Evolutionary conservation across 1,140 invertebrate genomes (phyloP), one percentile per base, ranked within the genome.

Genomic region (Saccostrea echinata): DNA sequence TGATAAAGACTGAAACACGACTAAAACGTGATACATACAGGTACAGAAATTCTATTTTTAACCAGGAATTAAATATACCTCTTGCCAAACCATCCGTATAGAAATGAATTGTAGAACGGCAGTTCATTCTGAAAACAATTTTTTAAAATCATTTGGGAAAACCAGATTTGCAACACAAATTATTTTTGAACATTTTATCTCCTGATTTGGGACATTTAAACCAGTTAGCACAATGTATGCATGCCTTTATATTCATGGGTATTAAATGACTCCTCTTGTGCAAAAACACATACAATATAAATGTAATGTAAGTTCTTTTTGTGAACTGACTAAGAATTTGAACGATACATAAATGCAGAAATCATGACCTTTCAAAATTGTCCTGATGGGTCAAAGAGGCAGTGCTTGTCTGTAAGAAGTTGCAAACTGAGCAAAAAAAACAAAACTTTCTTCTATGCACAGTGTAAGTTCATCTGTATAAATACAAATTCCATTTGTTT

Each of bases 131-230:
- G n/a, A 61, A 21, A 21, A 16, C 55, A 61, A 6, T 43, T 61
- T 61, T 61, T 61, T 61, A 61, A 61, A 61, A n/a, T 61, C 55
- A 18, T 61, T 21, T 76, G 68, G 68, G 30, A 76, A 76, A 83
- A 83, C 81, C 51, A n/a, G 51, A 83, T 83, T 51, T 52, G 18
- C n/a, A 83, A n/a, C 33, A 9, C 30, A 52, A 35, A 83, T 83
- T 83, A 83, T 83, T 83, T 27, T 30, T 52, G 81, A 24, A 51
- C 27, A 2, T 33, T n/a, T 16, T 80, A 30, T 43, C 27, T 80
- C 11, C 21, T 24, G 24, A 33, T 33, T 24, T 80, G 18, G 71
- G 35, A 80, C 35, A 43, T 43, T 80, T 33, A 43, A 33, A 80
- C 21, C 27, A 80, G 71, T 30, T 68, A 3, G 21, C 21, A 21